These are phyloP conservation scores for Clostera curtula DNA, from an alignment of 2,888 invertebrate genomes.

Conservation along the genomic window DNA sequence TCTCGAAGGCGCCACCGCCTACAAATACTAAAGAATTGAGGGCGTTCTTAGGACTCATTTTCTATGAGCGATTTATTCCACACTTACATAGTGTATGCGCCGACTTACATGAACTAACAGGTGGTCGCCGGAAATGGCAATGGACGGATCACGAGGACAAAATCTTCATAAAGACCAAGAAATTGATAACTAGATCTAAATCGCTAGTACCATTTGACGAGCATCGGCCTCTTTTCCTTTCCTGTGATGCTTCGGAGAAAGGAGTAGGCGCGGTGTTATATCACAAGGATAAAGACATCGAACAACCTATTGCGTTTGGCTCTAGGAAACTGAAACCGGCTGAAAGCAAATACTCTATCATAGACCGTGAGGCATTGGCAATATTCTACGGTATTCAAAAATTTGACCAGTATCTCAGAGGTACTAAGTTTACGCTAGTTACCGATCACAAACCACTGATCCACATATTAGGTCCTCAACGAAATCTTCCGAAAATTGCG, in stretches of 20 bases:
- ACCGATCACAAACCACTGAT: conserved; percentile 8
- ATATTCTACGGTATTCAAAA: conserved; percentile 10
- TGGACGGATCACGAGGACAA: conserved; percentile 7
- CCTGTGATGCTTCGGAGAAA: conserved; percentile 3
- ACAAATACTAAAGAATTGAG: not conserved
- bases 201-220: conserved; percentile 6
- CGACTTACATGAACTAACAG: not conserved
- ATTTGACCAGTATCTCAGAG: conserved; percentile 4
- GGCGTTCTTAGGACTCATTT: not conserved
- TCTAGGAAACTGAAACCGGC: conserved; percentile 5
- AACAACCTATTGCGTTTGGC: conserved; percentile 6
- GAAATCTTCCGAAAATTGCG: conserved; percentile 6
- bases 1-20: too few species aligned
- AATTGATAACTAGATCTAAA: conserved; percentile 1
- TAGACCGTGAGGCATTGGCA: conserved; percentile 7
- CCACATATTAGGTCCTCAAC: conserved; percentile 6
- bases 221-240: conserved; percentile 1
- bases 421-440: conserved; percentile 3
- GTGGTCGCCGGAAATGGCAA: conserved; percentile 2
- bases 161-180: not conserved
- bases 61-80: not conserved
- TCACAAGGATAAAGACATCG: conserved; percentile 2
- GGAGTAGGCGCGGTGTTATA: conserved; percentile 5
- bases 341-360: conserved; percentile 7
- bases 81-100: not conserved